Conservation (phyloP, 2,113 vertebrate genomes). For the Oncorhynchus keta region DNA sequence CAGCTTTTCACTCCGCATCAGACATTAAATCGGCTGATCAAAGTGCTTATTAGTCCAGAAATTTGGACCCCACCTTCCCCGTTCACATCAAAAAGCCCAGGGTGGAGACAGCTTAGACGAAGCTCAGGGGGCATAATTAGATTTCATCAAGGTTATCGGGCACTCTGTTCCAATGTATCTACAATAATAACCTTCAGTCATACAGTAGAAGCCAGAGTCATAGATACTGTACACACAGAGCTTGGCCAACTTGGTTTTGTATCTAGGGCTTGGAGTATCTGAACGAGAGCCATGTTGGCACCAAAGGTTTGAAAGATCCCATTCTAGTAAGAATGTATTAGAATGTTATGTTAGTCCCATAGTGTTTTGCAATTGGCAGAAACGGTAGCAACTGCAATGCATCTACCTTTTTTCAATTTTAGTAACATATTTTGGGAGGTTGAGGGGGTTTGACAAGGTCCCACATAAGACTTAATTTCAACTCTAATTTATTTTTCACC, state of each 20-base stretch:
- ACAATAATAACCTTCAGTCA: background rate
- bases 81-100: background rate
- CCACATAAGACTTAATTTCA: background rate
- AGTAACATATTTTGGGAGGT: no score
- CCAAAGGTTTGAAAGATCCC: no score
- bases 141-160: background rate
- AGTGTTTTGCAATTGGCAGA: no score
- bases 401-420: no score
- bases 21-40: constrained; percentile 24
- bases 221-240: no score
- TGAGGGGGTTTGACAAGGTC: background rate
- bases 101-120: background rate
- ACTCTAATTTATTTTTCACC: background rate
- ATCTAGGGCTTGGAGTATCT: no score
- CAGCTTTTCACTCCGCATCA: constrained; percentile 22
- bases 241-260: no score
- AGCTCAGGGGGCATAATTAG: background rate
- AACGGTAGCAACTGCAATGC: no score
- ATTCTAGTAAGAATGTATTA: no score
- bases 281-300: no score
- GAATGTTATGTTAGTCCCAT: no score
- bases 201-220: no score
- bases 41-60: constrained; percentile 27
- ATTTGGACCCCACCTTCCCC: background rate
- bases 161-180: background rate